Conservation (phyloP, 2,113 vertebrate genomes). For the Neolamprologus cancellatus region DNA sequence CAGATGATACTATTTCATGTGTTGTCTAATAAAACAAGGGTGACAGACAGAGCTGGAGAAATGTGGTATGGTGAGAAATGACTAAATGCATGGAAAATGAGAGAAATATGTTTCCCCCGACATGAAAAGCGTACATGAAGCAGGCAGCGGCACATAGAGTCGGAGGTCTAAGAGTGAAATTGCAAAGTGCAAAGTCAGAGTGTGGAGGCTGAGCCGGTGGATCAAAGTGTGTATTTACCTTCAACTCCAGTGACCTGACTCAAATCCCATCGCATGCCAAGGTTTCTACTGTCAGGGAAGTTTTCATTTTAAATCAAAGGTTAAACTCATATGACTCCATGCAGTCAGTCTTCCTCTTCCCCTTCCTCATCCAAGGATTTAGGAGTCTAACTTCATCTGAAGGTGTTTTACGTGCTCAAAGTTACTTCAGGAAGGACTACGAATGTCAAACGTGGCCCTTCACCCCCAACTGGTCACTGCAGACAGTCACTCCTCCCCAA, state of each 20-base stretch:
- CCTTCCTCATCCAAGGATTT: background rate
- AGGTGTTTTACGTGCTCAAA: background rate
- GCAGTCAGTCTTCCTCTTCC: background rate
- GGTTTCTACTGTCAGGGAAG: background rate
- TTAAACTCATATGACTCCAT: conserved; percentile 1
- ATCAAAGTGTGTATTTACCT: conserved; percentile 58
- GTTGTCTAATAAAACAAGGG: background rate
- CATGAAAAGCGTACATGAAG: conserved; percentile 9
- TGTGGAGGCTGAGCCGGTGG: conserved; percentile 11
- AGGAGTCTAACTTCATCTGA: background rate
- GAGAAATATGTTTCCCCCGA: background rate
- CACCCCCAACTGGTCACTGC: background rate
- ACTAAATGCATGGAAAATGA: background rate
- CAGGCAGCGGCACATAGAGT: background rate
- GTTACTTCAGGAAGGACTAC: background rate
- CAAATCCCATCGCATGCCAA: background rate
- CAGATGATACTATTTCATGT: background rate
- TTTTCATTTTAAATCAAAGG: conserved; percentile 33
- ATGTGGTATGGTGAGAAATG: background rate
- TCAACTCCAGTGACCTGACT: conserved; percentile 29
- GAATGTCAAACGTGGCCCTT: background rate
- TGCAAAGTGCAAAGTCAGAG: conserved; percentile 23
- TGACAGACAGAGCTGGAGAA: background rate
- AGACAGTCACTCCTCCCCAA: background rate
- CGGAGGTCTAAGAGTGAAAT: conserved; percentile 20